Percentiles rank a stretch among this genome's conserved stretches.
phyloP scores from a whole-genome alignment of 2,888 invertebrate genomes.

The Leucoma salicis region DNA sequence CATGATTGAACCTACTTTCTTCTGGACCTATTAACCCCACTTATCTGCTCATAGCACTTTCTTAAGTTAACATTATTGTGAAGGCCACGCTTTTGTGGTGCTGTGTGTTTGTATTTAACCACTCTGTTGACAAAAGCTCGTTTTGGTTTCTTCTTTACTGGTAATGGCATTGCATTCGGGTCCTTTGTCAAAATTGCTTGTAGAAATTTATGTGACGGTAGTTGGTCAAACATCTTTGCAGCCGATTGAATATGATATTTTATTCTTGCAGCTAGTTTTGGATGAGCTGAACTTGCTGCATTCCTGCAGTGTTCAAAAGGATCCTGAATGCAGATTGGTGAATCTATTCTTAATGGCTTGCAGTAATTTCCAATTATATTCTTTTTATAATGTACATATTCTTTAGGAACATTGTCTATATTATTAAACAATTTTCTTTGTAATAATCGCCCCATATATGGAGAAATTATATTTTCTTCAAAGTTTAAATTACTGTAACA shows the following conservation, averaged over 20 bases:
- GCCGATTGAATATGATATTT: conserved; percentile 34
- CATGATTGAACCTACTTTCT: not conserved
- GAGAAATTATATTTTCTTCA: conserved; percentile 78
- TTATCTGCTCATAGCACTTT: conserved; percentile 1
- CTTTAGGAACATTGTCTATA: conserved; percentile 30
- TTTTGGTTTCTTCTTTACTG: conserved; percentile 2
- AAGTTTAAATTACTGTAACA: conserved; percentile 84
- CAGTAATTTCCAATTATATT: conserved; percentile 35
- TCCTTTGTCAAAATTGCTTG: conserved; percentile 27
- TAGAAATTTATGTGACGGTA: conserved; percentile 29
- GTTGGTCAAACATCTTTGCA: conserved; percentile 32
- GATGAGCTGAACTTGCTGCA: conserved; percentile 48
- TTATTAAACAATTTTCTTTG: conserved; percentile 53
- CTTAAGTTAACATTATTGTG: not conserved
- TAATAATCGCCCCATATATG: conserved; percentile 78
- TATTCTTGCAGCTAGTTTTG: conserved; percentile 32
- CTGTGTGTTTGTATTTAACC: conserved; percentile 9
- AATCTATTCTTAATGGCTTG: conserved; percentile 45
- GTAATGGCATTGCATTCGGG: conserved; percentile 1
- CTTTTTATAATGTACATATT: conserved; percentile 63
- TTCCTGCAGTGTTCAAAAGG: conserved; percentile 83
- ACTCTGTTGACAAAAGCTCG: conserved; percentile 18
- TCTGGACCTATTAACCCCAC: not conserved
- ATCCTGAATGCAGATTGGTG: conserved; percentile 82
- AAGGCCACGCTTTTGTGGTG: not conserved